phyloP scores from a whole-genome alignment of 1,140 invertebrate species.

The Drosophila chauvacae region DNA sequence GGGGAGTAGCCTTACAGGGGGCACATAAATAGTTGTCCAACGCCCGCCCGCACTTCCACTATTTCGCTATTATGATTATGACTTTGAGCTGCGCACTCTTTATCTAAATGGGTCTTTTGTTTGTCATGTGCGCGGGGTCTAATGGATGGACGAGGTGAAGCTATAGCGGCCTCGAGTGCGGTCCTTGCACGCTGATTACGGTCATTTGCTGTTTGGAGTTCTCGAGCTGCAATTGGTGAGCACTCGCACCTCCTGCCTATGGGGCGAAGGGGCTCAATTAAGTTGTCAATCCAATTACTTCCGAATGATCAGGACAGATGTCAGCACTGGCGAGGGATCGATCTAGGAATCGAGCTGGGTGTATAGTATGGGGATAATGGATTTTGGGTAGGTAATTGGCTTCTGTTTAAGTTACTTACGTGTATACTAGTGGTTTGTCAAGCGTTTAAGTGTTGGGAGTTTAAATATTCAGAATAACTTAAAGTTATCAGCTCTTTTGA shows the following conservation, averaged over 20 bases:
- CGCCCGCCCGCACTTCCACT: conserved; percentile 18
- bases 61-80: conserved; percentile 73
- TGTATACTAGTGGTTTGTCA: not conserved
- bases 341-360: conserved; percentile 1
- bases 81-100: conserved; percentile 64
- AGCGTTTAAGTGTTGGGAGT: too few species aligned
- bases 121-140: conserved; percentile 47
- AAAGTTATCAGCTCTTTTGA: too few species aligned
- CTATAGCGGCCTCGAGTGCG: conserved; percentile 16
- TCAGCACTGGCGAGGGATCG: conserved; percentile 31
- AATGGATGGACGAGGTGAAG: conserved; percentile 68
- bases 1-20: conserved; percentile 1
- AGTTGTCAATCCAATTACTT: conserved; percentile 66
- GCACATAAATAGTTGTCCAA: conserved; percentile 64
- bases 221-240: conserved; percentile 30
- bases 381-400: not conserved
- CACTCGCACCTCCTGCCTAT: conserved; percentile 11
- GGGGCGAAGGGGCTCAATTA: conserved; percentile 54
- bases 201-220: conserved; percentile 51
- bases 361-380: not conserved
- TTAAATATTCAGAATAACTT: too few species aligned
- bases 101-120: conserved; percentile 83
- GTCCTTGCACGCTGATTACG: conserved; percentile 48
- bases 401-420: not conserved
- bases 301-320: conserved; percentile 51